Evolutionary conservation across 2,113 vertebrate species (phyloP), one percentile per base, ranked within the genome.

Genomic region (Brachypodius melanocephalos): DNA sequence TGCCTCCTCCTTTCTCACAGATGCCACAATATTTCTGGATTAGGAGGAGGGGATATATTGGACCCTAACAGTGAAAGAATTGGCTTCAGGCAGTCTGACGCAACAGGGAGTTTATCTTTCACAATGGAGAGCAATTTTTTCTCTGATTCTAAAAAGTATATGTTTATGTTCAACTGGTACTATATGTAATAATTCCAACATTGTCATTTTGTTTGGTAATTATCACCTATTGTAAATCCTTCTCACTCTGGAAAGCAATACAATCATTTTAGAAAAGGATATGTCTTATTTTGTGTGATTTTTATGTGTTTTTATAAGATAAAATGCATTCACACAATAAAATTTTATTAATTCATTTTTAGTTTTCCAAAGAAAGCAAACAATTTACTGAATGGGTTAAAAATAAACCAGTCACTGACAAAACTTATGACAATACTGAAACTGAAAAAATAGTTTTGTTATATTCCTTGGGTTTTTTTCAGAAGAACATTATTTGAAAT

Each of bases 1-100:
- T 91, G 91, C 93, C 45, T 1, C 2, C 63, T 72, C 63, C 77
- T 57, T 67, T 88, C 79, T 62, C 93, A 90, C 95, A 96, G 76
- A 96, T 91, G 93, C 85, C 66, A 9, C 76, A 88, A 19, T 54
- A 79, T 94, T 95, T 95, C 68, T 95, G 92, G 79, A 96, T 93
- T 96, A 95, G 81, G 24, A 93, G 78, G n/a, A 88, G 67, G 45
- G 74, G 66, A 85, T 75, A 40, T 81, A 78, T 34, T 46, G 80
- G 67, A 93, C 74, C 71, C 87, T 91, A 73, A 62, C 32, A 11
- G 63, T 43, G 85, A 85, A 89, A 85, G 29, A 89, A 90, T 52
- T 89, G 58, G 38, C 81, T 77, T 83, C 62, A 94, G 67, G 85
- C 4, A 1, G 68, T 77, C 80, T 77, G 42, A 79, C 81, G 82